phyloP scores from a whole-genome alignment of 2,797 vertebrate genomes.

The Premnoplex brunnescens region DNA sequence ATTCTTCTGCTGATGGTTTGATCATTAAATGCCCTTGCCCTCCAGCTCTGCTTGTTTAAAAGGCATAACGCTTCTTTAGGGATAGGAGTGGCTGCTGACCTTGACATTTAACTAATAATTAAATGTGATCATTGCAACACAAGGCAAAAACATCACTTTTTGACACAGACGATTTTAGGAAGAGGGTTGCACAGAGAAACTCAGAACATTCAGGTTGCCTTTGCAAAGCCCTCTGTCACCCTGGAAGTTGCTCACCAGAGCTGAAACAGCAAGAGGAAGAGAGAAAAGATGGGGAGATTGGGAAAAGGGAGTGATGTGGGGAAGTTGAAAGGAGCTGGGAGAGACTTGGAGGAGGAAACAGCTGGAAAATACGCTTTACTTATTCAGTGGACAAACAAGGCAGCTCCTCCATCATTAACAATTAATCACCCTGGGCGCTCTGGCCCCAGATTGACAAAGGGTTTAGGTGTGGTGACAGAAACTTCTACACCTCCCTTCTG shows the following conservation, averaged over 20 bases:
- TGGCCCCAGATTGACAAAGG: background rate
- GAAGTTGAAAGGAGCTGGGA: background rate
- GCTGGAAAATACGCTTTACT: slow-evolving; percentile 16
- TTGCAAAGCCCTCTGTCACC: background rate
- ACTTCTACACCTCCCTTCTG: background rate
- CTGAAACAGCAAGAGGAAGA: background rate
- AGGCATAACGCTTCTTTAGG: background rate
- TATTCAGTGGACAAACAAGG: background rate
- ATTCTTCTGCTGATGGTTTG: background rate
- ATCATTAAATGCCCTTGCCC: slow-evolving; percentile 14
- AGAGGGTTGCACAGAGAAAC: background rate
- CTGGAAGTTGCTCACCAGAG: background rate
- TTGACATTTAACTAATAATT: background rate
- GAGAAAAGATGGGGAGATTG: background rate
- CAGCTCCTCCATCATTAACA: background rate
- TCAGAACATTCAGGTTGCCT: background rate
- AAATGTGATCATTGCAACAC: background rate
- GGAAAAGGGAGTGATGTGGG: background rate
- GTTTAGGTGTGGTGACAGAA: slow-evolving; percentile 8
- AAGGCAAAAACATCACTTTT: background rate
- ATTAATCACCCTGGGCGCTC: background rate
- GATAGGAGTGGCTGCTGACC: slow-evolving; percentile 11
- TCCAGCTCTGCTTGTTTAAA: background rate
- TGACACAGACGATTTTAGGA: background rate
- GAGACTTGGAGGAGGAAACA: background rate